Evolutionary conservation across 2,797 vertebrate genomes (phyloP), one percentile per base, ranked within the genome.

Genomic region (Argyrosomus regius): DNA sequence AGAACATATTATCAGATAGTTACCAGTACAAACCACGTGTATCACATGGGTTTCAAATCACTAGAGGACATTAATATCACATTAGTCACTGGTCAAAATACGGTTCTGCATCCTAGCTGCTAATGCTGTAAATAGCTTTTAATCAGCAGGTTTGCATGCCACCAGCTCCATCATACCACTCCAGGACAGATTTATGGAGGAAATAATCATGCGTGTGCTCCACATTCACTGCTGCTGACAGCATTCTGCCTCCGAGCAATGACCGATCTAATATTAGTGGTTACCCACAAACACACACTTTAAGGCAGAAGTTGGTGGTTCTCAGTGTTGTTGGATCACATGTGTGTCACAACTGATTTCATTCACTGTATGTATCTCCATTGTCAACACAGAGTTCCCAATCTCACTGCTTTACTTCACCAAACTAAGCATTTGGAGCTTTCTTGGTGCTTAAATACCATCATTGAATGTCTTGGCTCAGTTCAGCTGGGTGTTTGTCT

Each of bases 361-460:
- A 67, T 61, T 53, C 39, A 48, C 26, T 14, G 7, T 49, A 62
- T 9, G 16, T n/a, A 77, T 57, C 17, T 41, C 10, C 5, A 5
- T 35, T 65, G 24, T 80, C 58, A 31, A 45, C 6, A 6, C 14
- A 52, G 17, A 68, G 53, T 45, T 62, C 14, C 22, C 41, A 3
- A 39, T 43, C 48, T 68, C 13, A 7, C 35, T 58, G 59, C 26
- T 64, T 73, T 43, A 60, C 35, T 69, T 60, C 43, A 26, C 64
- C 52, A 68, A 77, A 78, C 46, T 5, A 75, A 68, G 46, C 52
- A 76, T 81, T 74, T 78, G 75, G 24, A 63, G 61, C 70, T 81
- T 24, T 65, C 41, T 35, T 57, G 49, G 74, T 48, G 72, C 71
- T 66, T 72, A 56, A 73, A 41, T 78, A 57, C 61, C 48, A 41